These are phyloP conservation scores for Epicampocera succincta DNA, from an alignment of 2,888 invertebrate genomes.

Conservation along the genomic window DNA sequence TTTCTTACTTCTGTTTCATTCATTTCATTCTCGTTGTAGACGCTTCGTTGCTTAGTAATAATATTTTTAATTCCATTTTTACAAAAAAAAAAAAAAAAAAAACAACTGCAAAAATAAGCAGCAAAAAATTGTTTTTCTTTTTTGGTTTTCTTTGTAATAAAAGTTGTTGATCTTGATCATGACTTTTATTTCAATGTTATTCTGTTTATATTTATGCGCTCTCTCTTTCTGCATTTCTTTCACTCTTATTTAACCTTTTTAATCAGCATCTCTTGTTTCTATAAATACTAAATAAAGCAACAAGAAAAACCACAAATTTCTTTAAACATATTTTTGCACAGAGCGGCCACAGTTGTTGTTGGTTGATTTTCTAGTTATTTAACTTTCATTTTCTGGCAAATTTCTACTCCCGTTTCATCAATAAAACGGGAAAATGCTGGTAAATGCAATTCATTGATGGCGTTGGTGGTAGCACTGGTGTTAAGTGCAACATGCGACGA, in stretches of 20 bases:
- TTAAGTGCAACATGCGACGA: conserved; percentile 5
- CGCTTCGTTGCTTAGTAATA: conserved; percentile 32
- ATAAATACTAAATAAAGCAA: conserved; percentile 25
- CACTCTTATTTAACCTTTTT: background rate
- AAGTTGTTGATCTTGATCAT: conserved; percentile 66
- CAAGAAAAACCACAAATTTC: conserved; percentile 28
- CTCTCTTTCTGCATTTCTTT: background rate
- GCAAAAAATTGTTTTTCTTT: too few relatives aligned
- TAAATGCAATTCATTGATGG: conserved; percentile 29
- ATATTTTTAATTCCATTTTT: conserved; percentile 37
- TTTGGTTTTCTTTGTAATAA: conserved; percentile 1
- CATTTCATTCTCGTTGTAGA: conserved; percentile 38
- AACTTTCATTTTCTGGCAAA: conserved; percentile 70
- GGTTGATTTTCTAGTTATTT: conserved; percentile 69
- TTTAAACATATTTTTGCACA: conserved; percentile 16
- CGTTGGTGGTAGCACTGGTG: conserved; percentile 26
- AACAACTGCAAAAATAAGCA: too few relatives aligned
- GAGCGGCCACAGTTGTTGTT: background rate
- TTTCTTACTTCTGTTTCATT: conserved; percentile 19
- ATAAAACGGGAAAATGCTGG: conserved; percentile 13
- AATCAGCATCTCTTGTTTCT: conserved; percentile 22
- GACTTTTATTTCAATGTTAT: conserved; percentile 68
- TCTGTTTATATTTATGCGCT: conserved; percentile 37
- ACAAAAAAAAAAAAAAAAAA: background rate
- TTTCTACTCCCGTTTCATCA: conserved; percentile 48